Conservation (phyloP, 2,797 vertebrate genomes). For the Pelobates cultripes region DNA sequence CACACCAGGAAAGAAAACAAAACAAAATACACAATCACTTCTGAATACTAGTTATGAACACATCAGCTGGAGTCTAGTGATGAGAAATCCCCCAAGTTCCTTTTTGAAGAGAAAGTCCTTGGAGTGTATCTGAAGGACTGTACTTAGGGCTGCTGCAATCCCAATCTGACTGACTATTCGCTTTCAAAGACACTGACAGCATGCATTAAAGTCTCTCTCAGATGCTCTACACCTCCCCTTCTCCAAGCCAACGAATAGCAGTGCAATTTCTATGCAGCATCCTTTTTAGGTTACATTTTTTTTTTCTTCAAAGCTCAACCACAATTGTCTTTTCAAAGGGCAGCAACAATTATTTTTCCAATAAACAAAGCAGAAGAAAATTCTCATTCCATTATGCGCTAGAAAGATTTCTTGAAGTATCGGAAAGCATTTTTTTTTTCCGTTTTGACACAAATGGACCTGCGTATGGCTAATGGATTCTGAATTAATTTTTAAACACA, state of each 20-base stretch:
- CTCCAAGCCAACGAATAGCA: slow-evolving; percentile 71
- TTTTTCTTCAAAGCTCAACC: slow-evolving; percentile 18
- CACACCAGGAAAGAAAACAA: slow-evolving; percentile 35
- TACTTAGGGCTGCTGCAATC: slow-evolving; percentile 59
- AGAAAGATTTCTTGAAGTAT: not conserved
- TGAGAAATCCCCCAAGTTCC: slow-evolving; percentile 62
- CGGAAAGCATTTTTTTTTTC: not conserved
- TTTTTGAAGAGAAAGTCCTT: slow-evolving; percentile 65
- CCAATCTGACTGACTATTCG: slow-evolving; percentile 66
- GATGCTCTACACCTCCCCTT: slow-evolving; percentile 70
- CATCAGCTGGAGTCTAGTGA: slow-evolving; percentile 33
- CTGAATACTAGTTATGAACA: slow-evolving; percentile 21
- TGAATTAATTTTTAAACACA: slow-evolving; percentile 46
- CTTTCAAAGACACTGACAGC: slow-evolving; percentile 69
- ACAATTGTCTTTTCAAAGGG: slow-evolving; percentile 19
- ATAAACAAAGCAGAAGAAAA: not conserved
- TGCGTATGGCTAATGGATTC: slow-evolving; percentile 40
- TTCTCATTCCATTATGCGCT: not conserved
- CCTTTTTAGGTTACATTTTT: slow-evolving; percentile 43
- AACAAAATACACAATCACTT: slow-evolving; percentile 51
- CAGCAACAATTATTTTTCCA: slow-evolving; percentile 30
- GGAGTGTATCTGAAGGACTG: slow-evolving; percentile 63
- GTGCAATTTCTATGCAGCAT: slow-evolving; percentile 65
- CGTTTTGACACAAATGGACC: not conserved
- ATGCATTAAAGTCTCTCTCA: slow-evolving; percentile 75